A percentile compares a stretch with the other conserved stretches of the same genome.
These are phyloP conservation scores for Tetrao urogallus DNA, from an alignment of 2,113 vertebrate genomes.

Conservation along the genomic window DNA sequence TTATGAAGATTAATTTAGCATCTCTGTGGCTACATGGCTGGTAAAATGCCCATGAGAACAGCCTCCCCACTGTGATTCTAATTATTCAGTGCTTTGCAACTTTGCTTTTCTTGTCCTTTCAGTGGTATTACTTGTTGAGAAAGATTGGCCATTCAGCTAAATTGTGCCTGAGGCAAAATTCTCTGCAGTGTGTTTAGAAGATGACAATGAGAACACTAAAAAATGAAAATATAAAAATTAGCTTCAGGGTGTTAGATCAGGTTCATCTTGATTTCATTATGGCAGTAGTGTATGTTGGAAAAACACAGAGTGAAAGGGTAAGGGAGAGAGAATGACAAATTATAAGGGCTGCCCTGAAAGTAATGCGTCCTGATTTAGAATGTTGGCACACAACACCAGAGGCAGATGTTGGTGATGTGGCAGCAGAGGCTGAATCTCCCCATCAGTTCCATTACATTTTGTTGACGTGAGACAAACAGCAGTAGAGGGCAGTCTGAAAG, in stretches of 20 bases:
- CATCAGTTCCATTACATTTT: too few species aligned
- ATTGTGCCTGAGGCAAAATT: neutral
- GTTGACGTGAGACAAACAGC: too few species aligned
- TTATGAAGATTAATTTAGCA: neutral
- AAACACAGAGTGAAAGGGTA: neutral
- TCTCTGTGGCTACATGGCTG: neutral
- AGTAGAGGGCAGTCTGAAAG: too few species aligned
- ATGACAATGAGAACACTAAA: neutral
- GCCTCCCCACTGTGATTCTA: neutral
- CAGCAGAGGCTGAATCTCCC: too few species aligned
- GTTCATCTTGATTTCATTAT: neutral
- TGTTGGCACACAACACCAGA: too few species aligned
- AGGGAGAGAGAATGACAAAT: neutral
- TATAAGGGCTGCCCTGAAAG: too few species aligned
- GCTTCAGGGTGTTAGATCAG: neutral
- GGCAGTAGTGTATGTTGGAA: neutral
- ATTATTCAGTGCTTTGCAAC: neutral
- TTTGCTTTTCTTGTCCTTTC: neutral
- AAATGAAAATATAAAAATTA: neutral
- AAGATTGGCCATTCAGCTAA: neutral
- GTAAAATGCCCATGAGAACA: neutral
- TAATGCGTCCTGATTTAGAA: too few species aligned
- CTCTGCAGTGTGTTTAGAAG: neutral
- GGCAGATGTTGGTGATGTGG: too few species aligned
- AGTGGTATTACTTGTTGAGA: neutral